Evolutionary conservation across 2,888 invertebrate species (phyloP), one percentile per base, ranked within the genome.

Genomic region (Ophion ellenae): DNA sequence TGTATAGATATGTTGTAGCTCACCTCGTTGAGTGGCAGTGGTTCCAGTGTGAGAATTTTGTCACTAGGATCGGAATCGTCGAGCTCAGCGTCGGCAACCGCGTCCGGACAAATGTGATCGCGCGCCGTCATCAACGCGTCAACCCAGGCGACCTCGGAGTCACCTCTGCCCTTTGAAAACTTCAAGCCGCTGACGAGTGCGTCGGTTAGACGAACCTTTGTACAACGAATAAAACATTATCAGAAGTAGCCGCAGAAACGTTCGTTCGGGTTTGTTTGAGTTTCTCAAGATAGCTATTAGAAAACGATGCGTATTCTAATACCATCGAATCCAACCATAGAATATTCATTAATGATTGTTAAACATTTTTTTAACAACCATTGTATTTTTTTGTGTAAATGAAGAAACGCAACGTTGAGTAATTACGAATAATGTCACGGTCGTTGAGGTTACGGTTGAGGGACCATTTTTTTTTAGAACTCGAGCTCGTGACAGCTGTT

Each of bases 111-210:
- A 77, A 94, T 90, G 83, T 94, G 93, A 88, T 94, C 94, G 59
- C 94, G 92, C 20, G 96, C 95, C 14, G 96, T 95, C 82, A 98
- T 96, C 89, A 96, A 95, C 0, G 98, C 98, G 92, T 98, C 97
- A 14, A 99, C 95, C 99, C 99, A 99, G 0, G 99, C 98, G n/a
- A 99, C 96, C 94, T 99, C 99, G 0, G 98, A 97, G 91, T 98
- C 98, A 89, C 97, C 97, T 69, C 96, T 97, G 1, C 97, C 97
- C 91, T 96, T 96, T 86, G 98, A 97, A 95, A 99, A 98, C 87
- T 96, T 96, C 82, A 99, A 94, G 10, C 97, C 97, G 0, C 98
- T 97, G 88, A 99, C 97, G 85, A 99, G 94, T 5, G 98, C 97
- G 94, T 99, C 99, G 2, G 98, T 98, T 66, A 99, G 95, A 78